Evolutionary conservation across 2,797 vertebrate genomes (phyloP), one percentile per base, ranked within the genome.

Genomic region (Telmatherina bonti): DNA sequence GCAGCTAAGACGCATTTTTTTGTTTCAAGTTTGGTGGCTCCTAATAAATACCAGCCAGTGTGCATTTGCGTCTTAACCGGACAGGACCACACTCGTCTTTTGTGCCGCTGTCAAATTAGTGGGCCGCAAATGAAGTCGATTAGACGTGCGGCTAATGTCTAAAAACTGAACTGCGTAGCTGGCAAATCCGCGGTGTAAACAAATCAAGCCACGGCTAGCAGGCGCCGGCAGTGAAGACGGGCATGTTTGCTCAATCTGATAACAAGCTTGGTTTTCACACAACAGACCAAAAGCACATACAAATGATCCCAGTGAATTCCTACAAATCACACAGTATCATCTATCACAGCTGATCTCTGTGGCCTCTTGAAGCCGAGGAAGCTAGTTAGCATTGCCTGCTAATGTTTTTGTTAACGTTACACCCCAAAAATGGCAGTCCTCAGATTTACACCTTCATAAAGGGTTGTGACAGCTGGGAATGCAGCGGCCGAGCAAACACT

Each of bases 351-450:
- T 90, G 86, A 87, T 90, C 57, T 29, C 62, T 52, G 60, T 82
- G 82, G 82, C 82, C 82, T 67, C 67, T 51, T 26, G 38, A 30
- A 72, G 71, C 77, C 29, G 58, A 64, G 79, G 57, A 26, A 70
- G 70, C 73, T 74, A 81, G 76, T 69, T 79, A 85, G 67, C 80
- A 71, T 69, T 78, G 55, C 77, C 82, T 26, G 84, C 85, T 88
- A 83, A 87, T 92, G 88, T 92, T 93, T 90, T 93, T 91, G 91
- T 91, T 87, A 91, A 90, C 83, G 90, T 89, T 92, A 91, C 91
- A 92, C 91, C 91, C 91, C 88, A 93, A 93, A 93, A 91, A 93
- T 93, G 93, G 92, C 92, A 92, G 91, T 91, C 76, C 78, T 89
- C 84, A 91, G 88, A 92, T 93, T 90, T 89, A 90, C 90, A 87